A percentile compares a stretch with the other conserved stretches of the same genome.
Conservation (phyloP, 2,797 vertebrate species). For the Lophotriccus pileatus region DNA sequence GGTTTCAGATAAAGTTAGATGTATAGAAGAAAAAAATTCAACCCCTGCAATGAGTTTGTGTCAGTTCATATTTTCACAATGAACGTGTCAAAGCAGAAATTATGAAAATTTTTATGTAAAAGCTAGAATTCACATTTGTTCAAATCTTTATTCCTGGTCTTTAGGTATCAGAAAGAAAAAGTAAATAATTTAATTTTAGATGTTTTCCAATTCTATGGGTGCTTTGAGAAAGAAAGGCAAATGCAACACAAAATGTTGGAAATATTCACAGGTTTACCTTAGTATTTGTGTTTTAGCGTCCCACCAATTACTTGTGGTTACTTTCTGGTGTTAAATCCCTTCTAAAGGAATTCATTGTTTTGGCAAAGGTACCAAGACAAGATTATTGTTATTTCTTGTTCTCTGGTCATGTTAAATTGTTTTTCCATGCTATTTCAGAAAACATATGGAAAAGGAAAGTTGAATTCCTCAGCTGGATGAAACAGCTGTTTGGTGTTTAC, state of each 20-base stretch:
- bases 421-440: slow-evolving; percentile 19
- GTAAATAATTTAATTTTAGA: background rate
- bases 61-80: background rate
- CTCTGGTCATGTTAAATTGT: background rate
- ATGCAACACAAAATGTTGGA: background rate
- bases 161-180: background rate
- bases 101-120: background rate
- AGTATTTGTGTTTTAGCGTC: background rate
- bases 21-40: background rate
- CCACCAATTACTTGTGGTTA: background rate
- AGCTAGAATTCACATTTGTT: background rate
- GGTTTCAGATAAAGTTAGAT: background rate
- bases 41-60: background rate
- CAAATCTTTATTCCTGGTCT: background rate
- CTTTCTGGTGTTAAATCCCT: background rate
- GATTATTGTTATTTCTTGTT: slow-evolving; percentile 8
- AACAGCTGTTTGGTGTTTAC: slow-evolving; percentile 38
- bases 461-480: slow-evolving; percentile 36
- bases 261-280: background rate
- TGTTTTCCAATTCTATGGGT: background rate
- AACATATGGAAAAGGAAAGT: slow-evolving; percentile 21
- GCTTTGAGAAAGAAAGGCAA: background rate
- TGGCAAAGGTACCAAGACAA: background rate
- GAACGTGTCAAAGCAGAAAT: background rate
- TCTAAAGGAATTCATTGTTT: slow-evolving; percentile 10